These are phyloP conservation scores for Marisa cornuarietis DNA, from an alignment of 1,140 invertebrate species.

Conservation along the genomic window DNA sequence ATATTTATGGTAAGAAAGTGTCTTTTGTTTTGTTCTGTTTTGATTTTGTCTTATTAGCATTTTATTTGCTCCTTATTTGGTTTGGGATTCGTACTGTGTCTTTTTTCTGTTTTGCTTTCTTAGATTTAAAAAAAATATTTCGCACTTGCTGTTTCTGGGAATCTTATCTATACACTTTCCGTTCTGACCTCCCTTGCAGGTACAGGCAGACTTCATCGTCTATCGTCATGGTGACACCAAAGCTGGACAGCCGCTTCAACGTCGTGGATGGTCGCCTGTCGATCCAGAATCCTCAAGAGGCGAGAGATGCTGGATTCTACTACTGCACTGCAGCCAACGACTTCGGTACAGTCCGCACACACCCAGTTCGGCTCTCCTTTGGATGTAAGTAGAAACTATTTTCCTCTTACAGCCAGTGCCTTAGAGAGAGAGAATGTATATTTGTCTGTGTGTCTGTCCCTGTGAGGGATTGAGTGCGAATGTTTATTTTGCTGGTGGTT, in stretches of 20 bases:
- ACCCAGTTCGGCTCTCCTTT: slow-evolving; percentile 87
- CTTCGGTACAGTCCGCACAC: slow-evolving; percentile 88
- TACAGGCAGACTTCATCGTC: slow-evolving; percentile 10
- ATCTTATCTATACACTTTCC: background rate
- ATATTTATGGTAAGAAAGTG: slow-evolving; percentile 79
- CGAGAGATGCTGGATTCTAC: slow-evolving; percentile 83
- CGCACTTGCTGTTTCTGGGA: no score
- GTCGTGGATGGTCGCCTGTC: slow-evolving; percentile 90
- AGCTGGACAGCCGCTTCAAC: slow-evolving; percentile 77
- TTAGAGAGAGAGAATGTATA: no score
- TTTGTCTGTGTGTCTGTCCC: no score
- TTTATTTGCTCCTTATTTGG: background rate
- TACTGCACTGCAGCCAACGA: slow-evolving; percentile 90
- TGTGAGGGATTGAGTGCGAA: no score
- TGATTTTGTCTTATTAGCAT: background rate
- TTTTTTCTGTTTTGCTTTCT: background rate
- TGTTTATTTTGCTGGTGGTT: no score
- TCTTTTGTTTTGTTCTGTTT: background rate
- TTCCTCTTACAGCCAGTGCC: no score
- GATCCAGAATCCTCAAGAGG: slow-evolving; percentile 80
- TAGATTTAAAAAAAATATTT: background rate
- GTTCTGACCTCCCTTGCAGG: background rate
- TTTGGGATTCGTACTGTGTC: no score
- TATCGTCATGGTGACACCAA: slow-evolving; percentile 17
- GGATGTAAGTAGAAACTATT: slow-evolving; percentile 70